Evolutionary conservation across 1,140 invertebrate species (phyloP).

Genomic region (Halesus radiatus): DNA sequence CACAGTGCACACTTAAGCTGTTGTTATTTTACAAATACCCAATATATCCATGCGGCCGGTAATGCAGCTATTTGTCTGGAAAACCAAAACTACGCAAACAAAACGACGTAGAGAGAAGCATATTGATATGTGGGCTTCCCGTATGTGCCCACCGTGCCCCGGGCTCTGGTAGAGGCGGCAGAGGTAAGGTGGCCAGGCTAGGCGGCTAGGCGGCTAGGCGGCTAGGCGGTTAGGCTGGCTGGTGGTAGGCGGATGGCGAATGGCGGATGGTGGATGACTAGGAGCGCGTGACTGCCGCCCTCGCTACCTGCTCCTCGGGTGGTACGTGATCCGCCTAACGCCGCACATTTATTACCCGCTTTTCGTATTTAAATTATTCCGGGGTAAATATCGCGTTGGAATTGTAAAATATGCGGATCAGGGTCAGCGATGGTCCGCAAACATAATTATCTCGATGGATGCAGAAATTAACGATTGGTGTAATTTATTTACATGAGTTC

Average conservation of each 20-base stretch:
- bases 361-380: slow-evolving; percentile 53
- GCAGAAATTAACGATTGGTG: too few relatives aligned
- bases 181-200: not conserved
- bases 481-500: too few relatives aligned
- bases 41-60: too few relatives aligned
- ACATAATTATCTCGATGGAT: slow-evolving; percentile 8
- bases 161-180: not conserved
- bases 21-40: too few relatives aligned
- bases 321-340: slow-evolving; percentile 15
- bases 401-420: slow-evolving; percentile 12
- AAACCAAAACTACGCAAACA: too few relatives aligned
- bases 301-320: not conserved
- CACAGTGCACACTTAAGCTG: too few relatives aligned
- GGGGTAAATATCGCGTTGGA: slow-evolving; percentile 31
- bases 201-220: not conserved
- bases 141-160: not conserved
- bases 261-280: not conserved
- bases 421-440: not conserved
- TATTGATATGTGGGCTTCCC: too few relatives aligned
- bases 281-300: not conserved
- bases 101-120: too few relatives aligned
- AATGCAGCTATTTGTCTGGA: too few relatives aligned
- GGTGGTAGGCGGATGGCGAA: not conserved
- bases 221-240: not conserved
- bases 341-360: not conserved